phyloP scores from a whole-genome alignment of 2,113 vertebrate genomes.

The Camelus bactrianus region DNA sequence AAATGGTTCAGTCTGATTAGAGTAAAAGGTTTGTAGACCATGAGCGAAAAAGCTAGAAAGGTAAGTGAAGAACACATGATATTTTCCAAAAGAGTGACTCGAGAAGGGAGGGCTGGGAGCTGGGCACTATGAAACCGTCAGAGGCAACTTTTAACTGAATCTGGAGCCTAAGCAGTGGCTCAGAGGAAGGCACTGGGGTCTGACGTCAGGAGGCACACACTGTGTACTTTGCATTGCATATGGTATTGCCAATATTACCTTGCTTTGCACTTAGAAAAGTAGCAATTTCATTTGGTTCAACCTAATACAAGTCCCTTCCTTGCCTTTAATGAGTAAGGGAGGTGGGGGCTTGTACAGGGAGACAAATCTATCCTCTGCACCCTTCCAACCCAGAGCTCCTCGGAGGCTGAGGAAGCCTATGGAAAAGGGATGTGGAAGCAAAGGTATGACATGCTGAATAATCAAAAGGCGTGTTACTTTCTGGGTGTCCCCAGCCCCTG shows the following conservation, averaged over 20 bases:
- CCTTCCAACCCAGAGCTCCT: not conserved
- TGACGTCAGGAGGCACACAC: fast-evolving
- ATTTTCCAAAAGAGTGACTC: not conserved
- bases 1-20: not conserved
- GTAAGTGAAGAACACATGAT: not conserved
- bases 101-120: not conserved
- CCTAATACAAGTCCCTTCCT: not conserved
- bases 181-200: not conserved
- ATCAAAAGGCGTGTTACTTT: not conserved
- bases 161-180: not conserved
- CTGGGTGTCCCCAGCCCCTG: not conserved
- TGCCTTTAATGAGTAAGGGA: not conserved
- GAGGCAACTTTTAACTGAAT: no score
- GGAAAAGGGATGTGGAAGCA: not conserved
- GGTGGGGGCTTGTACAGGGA: not conserved
- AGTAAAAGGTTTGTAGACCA: not conserved
- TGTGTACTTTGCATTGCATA: fast-evolving
- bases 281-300: not conserved
- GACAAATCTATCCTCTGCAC: not conserved
- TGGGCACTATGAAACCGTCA: not conserved
- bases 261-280: not conserved
- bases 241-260: not conserved
- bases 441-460: not conserved
- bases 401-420: not conserved
- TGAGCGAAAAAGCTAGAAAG: not conserved